Evolutionary conservation across 2,113 vertebrate genomes (phyloP).

Genomic region (Notothenia coriiceps): DNA sequence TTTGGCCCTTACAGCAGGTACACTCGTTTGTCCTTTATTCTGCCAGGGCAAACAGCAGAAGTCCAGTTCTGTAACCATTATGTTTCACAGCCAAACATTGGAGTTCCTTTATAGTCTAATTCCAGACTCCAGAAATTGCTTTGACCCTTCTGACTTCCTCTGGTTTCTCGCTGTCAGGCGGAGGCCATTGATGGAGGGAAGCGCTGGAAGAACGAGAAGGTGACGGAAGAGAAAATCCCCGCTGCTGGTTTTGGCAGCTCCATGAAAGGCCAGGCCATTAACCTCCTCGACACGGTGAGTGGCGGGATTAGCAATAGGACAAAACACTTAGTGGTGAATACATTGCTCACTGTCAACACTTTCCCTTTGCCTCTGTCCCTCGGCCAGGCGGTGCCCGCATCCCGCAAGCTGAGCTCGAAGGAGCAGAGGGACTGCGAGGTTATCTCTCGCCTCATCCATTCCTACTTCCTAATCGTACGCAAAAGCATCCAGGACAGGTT

Average conservation of each 20-base stretch:
- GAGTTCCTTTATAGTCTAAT: constrained; percentile 4
- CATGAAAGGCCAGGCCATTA: constrained; percentile 82
- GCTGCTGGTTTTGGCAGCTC: constrained; percentile 79
- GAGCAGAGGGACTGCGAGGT: constrained; percentile 89
- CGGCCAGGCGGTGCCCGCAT: constrained; percentile 80
- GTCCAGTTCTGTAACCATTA: neutral
- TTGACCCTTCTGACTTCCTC: constrained; percentile 40
- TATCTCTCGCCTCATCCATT: constrained; percentile 88
- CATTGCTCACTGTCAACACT: constrained; percentile 41
- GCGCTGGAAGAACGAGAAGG: constrained; percentile 84
- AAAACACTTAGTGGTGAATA: constrained; percentile 22
- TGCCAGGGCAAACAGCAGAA: constrained; percentile 22
- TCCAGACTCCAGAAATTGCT: constrained; percentile 28
- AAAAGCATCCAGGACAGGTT: constrained; percentile 91
- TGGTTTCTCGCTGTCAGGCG: constrained; percentile 63
- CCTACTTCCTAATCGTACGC: constrained; percentile 89
- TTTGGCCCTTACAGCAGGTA: constrained; percentile 37
- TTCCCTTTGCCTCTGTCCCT: constrained; percentile 25
- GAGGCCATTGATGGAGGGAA: constrained; percentile 81
- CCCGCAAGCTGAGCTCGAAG: constrained; percentile 82
- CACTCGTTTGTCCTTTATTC: constrained; percentile 27
- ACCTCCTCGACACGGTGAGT: constrained; percentile 87
- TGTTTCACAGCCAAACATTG: constrained; percentile 17
- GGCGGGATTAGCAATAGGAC: constrained; percentile 33
- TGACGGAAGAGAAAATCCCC: constrained; percentile 61